Evolutionary conservation across 2,888 invertebrate species (phyloP), one percentile per base, ranked within the genome.

Genomic region (Zonitis immaculata): DNA sequence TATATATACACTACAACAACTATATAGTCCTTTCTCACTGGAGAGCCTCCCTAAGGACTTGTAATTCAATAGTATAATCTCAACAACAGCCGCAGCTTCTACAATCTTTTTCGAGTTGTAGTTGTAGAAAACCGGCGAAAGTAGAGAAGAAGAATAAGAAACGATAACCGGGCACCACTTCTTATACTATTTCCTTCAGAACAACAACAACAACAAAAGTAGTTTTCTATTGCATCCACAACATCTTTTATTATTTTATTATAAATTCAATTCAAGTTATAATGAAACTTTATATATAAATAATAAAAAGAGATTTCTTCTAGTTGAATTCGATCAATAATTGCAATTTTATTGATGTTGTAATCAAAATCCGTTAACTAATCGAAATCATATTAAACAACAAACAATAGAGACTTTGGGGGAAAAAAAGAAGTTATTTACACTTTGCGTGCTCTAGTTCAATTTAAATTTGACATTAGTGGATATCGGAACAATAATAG

Each of bases 41-140:
- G 58, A 61, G 62, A 62, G 62, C 60, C 57, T 60, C 66, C 60
- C 64, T 47, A 48, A 60, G 58, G 64, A 61, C 61, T 59, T 64
- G 65, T 66, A 65, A 66, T 65, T 66, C 64, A 65, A 65, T 64
- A 60, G 63, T 58, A 61, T 63, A 66, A 66, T 65, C 60, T 63
- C 60, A 57, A 63, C 62, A 64, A 64, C 61, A 56, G 47, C 25
- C 50, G 43, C 56, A 28, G 35, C 50, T 44, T 45, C 52, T 47
- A 39, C 39, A 39, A 39, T 39, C 39, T 39, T 39, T 39, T 39
- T n/a, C 39, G 8, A 20, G 11, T 18, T n/a, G 28, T 28, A 20
- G 39, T 20, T 16, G 39, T 4, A 16, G 14, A 20, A 39, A 18
- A 11, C 16, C 11, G 4, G 16, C 11, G 9, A 35, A 35, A 18